Evolutionary conservation across 2,888 invertebrate species (phyloP), one percentile per base, ranked within the genome.

Genomic region (Phaonia tiefii): DNA sequence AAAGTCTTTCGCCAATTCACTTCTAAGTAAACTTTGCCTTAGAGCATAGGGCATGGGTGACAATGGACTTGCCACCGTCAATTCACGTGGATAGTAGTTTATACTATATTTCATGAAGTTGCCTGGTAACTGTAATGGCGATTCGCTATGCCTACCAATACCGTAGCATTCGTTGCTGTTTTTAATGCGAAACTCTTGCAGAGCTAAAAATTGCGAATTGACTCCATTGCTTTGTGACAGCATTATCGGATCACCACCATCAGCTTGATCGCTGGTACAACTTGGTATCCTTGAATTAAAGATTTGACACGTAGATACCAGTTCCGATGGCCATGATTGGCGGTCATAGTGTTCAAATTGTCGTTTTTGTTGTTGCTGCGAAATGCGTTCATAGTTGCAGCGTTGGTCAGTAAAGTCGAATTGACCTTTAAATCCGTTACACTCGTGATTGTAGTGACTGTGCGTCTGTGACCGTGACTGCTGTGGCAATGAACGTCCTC

Each of bases 401-500:
- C 80, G 80, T 73, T 69, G 80, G 26, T 76, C 69, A 13, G 69
- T 80, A 22, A 76, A 69, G 26, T 73, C 39, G 31, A n/a, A 71
- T n/a, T 49, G 69, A 26, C 42, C 54, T 2, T 20, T 60, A 25
- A 13, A 22, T 2, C 13, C 15, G 65, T 60, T 26, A 46, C 31
- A 10, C 15, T 11, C 31, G 31, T 31, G 8, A 8, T 8, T 31
- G 54, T 17, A 11, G 15, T n/a, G 37, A 66, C 31, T 42, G 22
- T 58, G 56, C 8, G 37, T 7, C 54, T 70, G 46, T 79, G 79
- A 54, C 71, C 66, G 67, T 69, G 72, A 66, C 60, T 72, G 20
- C 63, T 67, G 54, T 22, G 49, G 63, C 46, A 69, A 17, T 39
- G 13, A 63, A 51, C 51, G 25, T 15, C 10, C 31, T 8, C 31